Evolutionary conservation across 2,888 invertebrate species (phyloP).

Genomic region (Dorcus parallelipipedus): DNA sequence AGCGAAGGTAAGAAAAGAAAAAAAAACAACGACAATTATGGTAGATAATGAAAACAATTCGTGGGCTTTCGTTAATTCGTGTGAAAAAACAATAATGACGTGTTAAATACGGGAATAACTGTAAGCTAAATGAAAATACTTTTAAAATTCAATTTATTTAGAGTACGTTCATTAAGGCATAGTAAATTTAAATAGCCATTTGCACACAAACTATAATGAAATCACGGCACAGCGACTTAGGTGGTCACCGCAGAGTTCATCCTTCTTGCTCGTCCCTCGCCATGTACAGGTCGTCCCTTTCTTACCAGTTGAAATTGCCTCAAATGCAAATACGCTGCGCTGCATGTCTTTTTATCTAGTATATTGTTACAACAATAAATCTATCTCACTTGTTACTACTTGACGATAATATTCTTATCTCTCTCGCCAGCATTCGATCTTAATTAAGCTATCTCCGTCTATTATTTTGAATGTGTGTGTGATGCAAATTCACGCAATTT

Average conservation of each 20-base stretch:
- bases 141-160: conserved; percentile 2
- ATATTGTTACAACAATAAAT: conserved; percentile 18
- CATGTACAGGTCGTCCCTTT: not conserved
- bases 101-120: no score
- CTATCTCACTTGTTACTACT: conserved; percentile 14
- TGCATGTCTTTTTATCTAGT: conserved; percentile 23
- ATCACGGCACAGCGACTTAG: conserved; percentile 29
- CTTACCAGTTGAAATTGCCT: conserved; percentile 16
- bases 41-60: no score
- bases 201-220: conserved; percentile 30
- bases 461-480: conserved; percentile 18
- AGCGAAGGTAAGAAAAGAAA: no score
- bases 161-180: conserved; percentile 22
- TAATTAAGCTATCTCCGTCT: conserved; percentile 19
- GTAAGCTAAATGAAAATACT: not conserved
- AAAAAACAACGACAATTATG: no score
- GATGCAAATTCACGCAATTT: conserved; percentile 24
- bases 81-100: no score
- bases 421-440: conserved; percentile 8
- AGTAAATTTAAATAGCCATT: conserved; percentile 31
- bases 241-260: conserved; percentile 19
- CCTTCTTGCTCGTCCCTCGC: conserved; percentile 5
- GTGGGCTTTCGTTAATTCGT: no score
- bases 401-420: conserved; percentile 12
- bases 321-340: conserved; percentile 23